Evolutionary conservation across 2,888 invertebrate genomes (phyloP).

Genomic region (Spodoptera littoralis): DNA sequence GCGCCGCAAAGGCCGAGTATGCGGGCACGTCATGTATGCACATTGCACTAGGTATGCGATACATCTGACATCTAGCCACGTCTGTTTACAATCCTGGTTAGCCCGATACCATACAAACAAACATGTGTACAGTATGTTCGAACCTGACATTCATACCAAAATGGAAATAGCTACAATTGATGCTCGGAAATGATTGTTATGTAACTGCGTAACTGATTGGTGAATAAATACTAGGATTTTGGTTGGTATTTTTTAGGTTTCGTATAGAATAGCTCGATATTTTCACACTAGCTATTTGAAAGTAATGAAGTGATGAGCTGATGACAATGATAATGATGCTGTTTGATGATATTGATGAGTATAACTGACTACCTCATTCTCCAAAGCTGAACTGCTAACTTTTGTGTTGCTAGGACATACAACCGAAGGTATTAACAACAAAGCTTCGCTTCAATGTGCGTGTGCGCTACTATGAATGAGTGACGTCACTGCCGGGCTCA

Average conservation of each 20-base stretch:
- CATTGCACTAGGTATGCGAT: constrained; percentile 18
- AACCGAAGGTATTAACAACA: constrained; percentile 28
- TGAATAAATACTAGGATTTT: too few species aligned
- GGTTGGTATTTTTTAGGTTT: too few species aligned
- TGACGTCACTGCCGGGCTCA: constrained; percentile 50
- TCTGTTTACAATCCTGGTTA: constrained; percentile 15
- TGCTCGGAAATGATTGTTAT: too few species aligned
- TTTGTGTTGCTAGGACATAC: neutral
- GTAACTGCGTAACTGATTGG: too few species aligned
- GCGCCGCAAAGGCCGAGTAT: constrained; percentile 32
- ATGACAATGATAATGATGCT: too few species aligned
- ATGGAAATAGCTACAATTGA: too few species aligned
- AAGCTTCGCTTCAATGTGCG: constrained; percentile 31
- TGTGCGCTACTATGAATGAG: constrained; percentile 39
- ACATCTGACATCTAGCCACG: constrained; percentile 20
- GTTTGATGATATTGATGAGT: too few species aligned
- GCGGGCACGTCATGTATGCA: constrained; percentile 22
- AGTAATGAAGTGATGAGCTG: too few species aligned
- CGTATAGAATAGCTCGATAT: too few species aligned
- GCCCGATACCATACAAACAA: neutral
- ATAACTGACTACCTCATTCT: too few species aligned
- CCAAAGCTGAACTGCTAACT: too few species aligned
- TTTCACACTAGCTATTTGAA: too few species aligned
- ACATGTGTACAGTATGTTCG: neutral
- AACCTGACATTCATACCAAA: constrained; percentile 2